Evolutionary conservation across 1,140 invertebrate species (phyloP).

Genomic region (Drosophila sp.): DNA sequence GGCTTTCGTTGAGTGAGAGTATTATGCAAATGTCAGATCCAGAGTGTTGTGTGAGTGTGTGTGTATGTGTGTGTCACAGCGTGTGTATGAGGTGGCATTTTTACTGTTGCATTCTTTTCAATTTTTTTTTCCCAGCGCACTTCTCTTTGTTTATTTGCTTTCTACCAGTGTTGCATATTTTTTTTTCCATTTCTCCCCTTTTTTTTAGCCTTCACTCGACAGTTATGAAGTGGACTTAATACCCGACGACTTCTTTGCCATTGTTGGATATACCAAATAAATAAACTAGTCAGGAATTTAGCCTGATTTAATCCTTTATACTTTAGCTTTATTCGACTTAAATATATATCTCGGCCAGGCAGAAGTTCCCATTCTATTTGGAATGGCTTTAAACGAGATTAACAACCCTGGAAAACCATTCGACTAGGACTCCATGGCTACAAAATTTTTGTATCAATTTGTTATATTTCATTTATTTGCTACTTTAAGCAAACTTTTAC

Average conservation of each 20-base stretch:
- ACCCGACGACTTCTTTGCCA: constrained; percentile 34
- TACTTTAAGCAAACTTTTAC: neutral
- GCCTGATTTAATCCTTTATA: neutral
- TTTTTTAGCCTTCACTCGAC: constrained; percentile 27
- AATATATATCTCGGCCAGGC: too few relatives aligned
- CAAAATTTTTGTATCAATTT: too few relatives aligned
- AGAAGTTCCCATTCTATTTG: too few relatives aligned
- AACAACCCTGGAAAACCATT: too few relatives aligned
- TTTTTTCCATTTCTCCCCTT: neutral
- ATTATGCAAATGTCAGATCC: constrained; percentile 48
- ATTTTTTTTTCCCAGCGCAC: neutral
- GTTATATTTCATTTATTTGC: neutral
- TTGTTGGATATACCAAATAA: constrained; percentile 30
- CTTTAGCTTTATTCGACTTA: neutral
- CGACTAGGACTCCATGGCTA: too few relatives aligned
- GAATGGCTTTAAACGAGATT: too few relatives aligned
- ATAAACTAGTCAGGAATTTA: constrained; percentile 10
- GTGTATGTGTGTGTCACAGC: neutral
- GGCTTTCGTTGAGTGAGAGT: constrained; percentile 13
- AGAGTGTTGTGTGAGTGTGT: constrained; percentile 2
- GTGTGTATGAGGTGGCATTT: constrained; percentile 10
- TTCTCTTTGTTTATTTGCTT: constrained; percentile 33
- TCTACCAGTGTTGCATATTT: constrained; percentile 17
- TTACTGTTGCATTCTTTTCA: constrained; percentile 9
- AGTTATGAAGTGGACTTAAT: constrained; percentile 53